Conservation (phyloP, 2,797 vertebrate species). For the Zenarchopterus dispar region DNA sequence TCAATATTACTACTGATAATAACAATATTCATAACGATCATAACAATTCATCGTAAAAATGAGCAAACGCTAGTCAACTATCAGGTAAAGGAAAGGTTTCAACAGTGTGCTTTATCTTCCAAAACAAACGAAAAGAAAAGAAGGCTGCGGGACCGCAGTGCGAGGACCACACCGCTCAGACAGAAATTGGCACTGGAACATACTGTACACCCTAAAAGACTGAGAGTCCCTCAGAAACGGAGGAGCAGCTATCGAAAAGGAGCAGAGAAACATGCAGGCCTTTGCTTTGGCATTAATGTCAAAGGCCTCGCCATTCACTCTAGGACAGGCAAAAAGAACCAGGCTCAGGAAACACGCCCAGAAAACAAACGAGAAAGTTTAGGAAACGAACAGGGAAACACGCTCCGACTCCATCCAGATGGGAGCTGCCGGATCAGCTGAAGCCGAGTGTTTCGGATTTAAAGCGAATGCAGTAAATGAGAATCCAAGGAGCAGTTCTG, state of each 20-base stretch:
- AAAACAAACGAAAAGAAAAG: constrained; percentile 52
- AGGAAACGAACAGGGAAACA: constrained; percentile 19
- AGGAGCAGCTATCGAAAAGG: constrained; percentile 63
- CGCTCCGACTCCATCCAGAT: constrained; percentile 3
- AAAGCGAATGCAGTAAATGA: constrained; percentile 20
- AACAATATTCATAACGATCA: constrained; percentile 79
- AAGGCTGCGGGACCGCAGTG: constrained; percentile 65
- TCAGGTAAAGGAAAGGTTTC: constrained; percentile 76
- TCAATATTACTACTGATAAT: constrained; percentile 77
- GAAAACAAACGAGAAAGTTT: constrained; percentile 27
- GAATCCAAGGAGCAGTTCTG: constrained; percentile 26
- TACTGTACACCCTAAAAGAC: constrained; percentile 77
- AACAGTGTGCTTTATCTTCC: constrained; percentile 82
- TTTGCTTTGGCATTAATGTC: constrained; percentile 74
- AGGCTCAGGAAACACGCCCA: constrained; percentile 76
- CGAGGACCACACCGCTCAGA: constrained; percentile 66
- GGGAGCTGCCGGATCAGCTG: constrained; percentile 27
- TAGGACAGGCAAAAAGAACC: constrained; percentile 69
- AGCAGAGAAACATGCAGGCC: constrained; percentile 78
- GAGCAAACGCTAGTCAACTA: constrained; percentile 80
- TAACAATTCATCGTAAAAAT: constrained; percentile 81
- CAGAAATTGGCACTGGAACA: constrained; percentile 81
- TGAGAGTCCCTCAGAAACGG: constrained; percentile 62
- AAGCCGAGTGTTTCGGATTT: constrained; percentile 36
- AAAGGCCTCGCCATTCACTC: constrained; percentile 78